Conservation (phyloP, 1,140 invertebrate species). For the Temnothorax nylanderi region DNA sequence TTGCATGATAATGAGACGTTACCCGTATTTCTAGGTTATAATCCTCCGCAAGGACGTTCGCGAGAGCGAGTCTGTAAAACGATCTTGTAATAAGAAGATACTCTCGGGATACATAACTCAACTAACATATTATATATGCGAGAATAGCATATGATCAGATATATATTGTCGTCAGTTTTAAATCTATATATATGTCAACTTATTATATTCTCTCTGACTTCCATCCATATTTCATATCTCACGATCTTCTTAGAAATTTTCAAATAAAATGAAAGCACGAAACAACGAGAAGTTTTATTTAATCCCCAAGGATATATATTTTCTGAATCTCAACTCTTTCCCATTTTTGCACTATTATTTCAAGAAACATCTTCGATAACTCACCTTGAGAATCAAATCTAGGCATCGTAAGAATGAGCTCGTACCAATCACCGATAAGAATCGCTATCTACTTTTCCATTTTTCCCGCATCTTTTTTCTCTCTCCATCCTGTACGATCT, state of each 20-base stretch:
- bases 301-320: neutral
- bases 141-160: neutral
- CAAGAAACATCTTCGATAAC: neutral
- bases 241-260: neutral
- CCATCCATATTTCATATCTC: neutral
- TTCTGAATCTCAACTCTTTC: neutral
- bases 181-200: neutral
- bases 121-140: neutral
- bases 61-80: neutral
- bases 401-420: neutral
- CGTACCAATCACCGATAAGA: neutral
- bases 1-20: slow-evolving; percentile 56
- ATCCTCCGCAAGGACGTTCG: neutral
- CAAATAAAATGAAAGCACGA: neutral
- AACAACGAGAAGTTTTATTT: neutral
- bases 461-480: neutral
- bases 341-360: neutral
- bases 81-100: slow-evolving; percentile 26
- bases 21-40: slow-evolving; percentile 27
- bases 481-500: neutral
- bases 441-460: slow-evolving; percentile 34
- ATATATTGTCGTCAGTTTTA: neutral
- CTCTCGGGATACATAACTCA: neutral
- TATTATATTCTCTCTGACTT: neutral
- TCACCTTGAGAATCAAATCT: neutral